phyloP scores from a whole-genome alignment of 2,888 invertebrate genomes.

The Nezara viridula region DNA sequence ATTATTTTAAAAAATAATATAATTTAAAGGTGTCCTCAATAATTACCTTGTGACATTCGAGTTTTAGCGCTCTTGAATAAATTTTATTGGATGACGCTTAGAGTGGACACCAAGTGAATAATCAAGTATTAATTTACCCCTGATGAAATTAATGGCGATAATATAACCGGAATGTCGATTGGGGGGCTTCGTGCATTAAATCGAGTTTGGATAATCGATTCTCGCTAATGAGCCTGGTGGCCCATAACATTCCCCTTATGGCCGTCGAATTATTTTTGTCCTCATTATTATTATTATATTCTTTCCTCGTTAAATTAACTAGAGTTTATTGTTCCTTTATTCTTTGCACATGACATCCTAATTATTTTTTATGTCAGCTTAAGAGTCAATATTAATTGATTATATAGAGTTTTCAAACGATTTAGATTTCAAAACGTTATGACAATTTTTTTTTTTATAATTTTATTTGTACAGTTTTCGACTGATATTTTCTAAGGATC shows the following conservation, averaged over 20 bases:
- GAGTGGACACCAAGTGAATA: not conserved
- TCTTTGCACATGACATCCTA: too few species aligned
- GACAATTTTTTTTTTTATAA: too few species aligned
- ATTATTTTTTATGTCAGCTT: too few species aligned
- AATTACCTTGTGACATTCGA: not conserved
- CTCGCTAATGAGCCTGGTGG: not conserved
- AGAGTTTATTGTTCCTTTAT: too few species aligned
- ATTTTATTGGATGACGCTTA: not conserved
- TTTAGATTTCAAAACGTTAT: too few species aligned
- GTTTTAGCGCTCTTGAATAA: not conserved
- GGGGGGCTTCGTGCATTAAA: not conserved
- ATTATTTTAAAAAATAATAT: too few species aligned
- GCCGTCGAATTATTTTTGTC: not conserved
- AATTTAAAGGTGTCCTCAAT: too few species aligned
- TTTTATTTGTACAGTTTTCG: too few species aligned
- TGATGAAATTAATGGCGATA: not conserved
- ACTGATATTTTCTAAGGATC: too few species aligned
- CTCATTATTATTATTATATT: not conserved
- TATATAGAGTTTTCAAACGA: too few species aligned
- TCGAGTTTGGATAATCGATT: slow-evolving; percentile 22
- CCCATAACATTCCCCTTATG: not conserved
- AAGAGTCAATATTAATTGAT: too few species aligned
- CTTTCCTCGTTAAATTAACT: too few species aligned
- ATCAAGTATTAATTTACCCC: not conserved
- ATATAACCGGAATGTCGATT: not conserved